These are phyloP conservation scores for Toxotes chatareus DNA, from an alignment of 2,113 vertebrate species.

Conservation along the genomic window DNA sequence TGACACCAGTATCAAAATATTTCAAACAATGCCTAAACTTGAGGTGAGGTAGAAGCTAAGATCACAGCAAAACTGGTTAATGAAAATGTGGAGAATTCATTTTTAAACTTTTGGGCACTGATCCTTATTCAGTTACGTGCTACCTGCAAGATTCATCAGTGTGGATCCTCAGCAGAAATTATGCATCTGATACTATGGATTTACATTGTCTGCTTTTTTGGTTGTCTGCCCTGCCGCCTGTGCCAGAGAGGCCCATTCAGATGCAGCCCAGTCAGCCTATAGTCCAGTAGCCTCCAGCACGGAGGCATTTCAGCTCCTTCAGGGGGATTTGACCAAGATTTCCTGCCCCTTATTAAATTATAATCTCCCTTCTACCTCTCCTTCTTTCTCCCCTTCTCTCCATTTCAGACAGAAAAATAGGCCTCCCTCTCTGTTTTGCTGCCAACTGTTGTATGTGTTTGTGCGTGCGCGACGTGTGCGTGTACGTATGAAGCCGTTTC, in stretches of 20 bases:
- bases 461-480: conserved; percentile 41
- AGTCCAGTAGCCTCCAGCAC: conserved; percentile 73
- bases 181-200: neutral
- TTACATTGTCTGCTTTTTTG: conserved; percentile 47
- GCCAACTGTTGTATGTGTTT: conserved; percentile 67
- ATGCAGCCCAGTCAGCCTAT: conserved; percentile 64
- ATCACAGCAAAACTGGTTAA: too few species aligned
- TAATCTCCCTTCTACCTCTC: conserved; percentile 81
- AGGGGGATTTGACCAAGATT: conserved; percentile 84
- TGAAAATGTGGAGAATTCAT: too few species aligned
- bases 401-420: conserved; percentile 63
- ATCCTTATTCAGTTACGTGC: neutral
- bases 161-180: conserved; percentile 1
- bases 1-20: conserved; percentile 1
- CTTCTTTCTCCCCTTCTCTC: conserved; percentile 57
- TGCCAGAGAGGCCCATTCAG: conserved; percentile 69
- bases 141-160: neutral
- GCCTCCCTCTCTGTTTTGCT: conserved; percentile 69
- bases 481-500: conserved; percentile 42
- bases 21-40: neutral
- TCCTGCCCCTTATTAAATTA: conserved; percentile 86
- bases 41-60: neutral
- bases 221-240: conserved; percentile 35
- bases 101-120: neutral
- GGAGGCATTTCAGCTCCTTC: conserved; percentile 79